Conservation (phyloP, 2,113 vertebrate genomes). For the Crotalus tigris region DNA sequence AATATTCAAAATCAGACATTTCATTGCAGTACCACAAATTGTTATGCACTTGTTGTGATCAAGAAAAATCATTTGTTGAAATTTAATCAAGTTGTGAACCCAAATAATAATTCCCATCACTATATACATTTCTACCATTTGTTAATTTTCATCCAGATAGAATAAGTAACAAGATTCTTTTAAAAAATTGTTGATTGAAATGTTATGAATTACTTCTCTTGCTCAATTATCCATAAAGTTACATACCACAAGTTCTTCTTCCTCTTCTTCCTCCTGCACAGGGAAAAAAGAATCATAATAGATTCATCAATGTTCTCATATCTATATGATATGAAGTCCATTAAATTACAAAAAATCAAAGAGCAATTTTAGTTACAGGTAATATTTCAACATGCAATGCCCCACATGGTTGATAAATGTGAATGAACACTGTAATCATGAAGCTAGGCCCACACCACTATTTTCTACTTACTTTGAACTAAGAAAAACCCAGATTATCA, state of each 20-base stretch:
- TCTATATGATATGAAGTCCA: neutral
- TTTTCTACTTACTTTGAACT: neutral
- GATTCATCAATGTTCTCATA: neutral
- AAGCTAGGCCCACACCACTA: neutral
- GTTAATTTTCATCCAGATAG: neutral
- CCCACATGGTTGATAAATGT: neutral
- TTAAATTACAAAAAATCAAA: neutral
- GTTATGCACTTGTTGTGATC: neutral
- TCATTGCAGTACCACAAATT: neutral
- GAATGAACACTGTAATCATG: neutral
- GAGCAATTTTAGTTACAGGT: neutral
- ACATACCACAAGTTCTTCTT: constrained; percentile 64
- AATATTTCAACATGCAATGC: neutral
- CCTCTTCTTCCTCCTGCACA: constrained; percentile 63
- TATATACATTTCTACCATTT: neutral
- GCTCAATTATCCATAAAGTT: neutral
- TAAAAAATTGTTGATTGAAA: neutral
- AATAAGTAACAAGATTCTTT: neutral
- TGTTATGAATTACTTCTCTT: neutral
- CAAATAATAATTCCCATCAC: neutral
- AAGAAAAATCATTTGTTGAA: neutral
- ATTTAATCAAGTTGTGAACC: neutral
- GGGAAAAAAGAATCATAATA: constrained; percentile 31
- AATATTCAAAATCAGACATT: neutral
- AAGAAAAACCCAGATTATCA: neutral